Percentiles rank a stretch among this genome's conserved stretches.
Evolutionary conservation across 2,797 vertebrate genomes (phyloP).

Genomic region (Meda fulgida): DNA sequence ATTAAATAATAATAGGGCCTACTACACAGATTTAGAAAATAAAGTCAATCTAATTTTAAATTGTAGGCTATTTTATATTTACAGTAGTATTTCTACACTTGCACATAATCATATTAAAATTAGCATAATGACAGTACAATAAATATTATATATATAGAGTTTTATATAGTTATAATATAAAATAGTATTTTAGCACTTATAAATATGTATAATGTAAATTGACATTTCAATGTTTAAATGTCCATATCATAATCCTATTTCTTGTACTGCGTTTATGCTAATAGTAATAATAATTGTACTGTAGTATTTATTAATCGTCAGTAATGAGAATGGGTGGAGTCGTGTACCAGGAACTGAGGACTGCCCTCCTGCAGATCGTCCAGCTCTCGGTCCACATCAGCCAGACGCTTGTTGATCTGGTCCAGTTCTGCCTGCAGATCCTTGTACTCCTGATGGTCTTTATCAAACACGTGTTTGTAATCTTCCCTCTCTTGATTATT

Average conservation of each 20-base stretch:
- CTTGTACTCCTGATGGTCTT: slow-evolving; percentile 82
- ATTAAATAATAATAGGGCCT: background rate
- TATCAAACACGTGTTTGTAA: slow-evolving; percentile 85
- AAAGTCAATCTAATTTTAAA: no score
- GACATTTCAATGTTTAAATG: background rate
- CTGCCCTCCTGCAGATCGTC: slow-evolving; percentile 81
- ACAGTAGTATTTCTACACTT: background rate
- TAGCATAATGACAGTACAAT: background rate
- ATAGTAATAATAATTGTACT: background rate
- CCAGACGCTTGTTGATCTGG: slow-evolving; percentile 77
- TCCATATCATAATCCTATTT: background rate
- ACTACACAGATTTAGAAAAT: no score
- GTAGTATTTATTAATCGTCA: background rate
- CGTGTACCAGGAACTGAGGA: slow-evolving; percentile 79
- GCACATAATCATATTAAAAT: background rate
- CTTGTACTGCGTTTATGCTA: background rate
- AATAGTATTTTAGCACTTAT: no score
- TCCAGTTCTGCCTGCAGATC: slow-evolving; percentile 84
- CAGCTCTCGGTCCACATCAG: slow-evolving; percentile 79
- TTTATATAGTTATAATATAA: no score
- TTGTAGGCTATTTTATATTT: no score
- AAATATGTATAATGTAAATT: background rate
- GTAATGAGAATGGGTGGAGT: no score
- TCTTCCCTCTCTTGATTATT: slow-evolving; percentile 73
- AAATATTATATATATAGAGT: no score